Evolutionary conservation across 2,888 invertebrate species (phyloP).

Genomic region (Hipparchia sbordonii): DNA sequence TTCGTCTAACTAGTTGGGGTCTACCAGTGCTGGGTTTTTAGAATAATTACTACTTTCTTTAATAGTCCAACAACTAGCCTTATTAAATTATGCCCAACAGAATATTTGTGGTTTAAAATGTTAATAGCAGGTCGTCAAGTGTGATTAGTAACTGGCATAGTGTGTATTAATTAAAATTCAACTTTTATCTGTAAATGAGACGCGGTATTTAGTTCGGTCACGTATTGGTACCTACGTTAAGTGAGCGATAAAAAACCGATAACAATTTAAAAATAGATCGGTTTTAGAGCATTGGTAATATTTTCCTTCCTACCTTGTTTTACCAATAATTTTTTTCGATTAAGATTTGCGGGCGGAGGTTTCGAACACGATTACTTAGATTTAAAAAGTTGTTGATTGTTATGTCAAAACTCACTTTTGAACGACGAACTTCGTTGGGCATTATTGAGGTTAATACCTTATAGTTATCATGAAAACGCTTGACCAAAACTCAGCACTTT

Average conservation of each 20-base stretch:
- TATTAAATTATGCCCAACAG: background rate
- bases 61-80: no score
- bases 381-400: background rate
- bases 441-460: constrained; percentile 45
- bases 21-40: no score
- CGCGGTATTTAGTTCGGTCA: constrained; percentile 3
- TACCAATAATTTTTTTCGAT: no score
- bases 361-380: no score
- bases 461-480: constrained; percentile 11
- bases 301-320: no score
- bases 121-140: background rate
- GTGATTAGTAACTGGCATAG: background rate
- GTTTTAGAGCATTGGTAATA: background rate
- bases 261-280: background rate
- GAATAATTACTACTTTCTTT: no score
- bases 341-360: no score
- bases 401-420: constrained; percentile 56
- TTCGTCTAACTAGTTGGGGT: no score
- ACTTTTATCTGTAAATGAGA: constrained; percentile 19
- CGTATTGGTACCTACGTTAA: constrained; percentile 2
- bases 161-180: constrained; percentile 8
- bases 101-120: background rate
- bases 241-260: background rate
- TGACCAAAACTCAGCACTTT: background rate
- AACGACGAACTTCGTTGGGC: constrained; percentile 61